Evolutionary conservation across 2,113 vertebrate genomes (phyloP).

Genomic region (Psephotus haematonotus): DNA sequence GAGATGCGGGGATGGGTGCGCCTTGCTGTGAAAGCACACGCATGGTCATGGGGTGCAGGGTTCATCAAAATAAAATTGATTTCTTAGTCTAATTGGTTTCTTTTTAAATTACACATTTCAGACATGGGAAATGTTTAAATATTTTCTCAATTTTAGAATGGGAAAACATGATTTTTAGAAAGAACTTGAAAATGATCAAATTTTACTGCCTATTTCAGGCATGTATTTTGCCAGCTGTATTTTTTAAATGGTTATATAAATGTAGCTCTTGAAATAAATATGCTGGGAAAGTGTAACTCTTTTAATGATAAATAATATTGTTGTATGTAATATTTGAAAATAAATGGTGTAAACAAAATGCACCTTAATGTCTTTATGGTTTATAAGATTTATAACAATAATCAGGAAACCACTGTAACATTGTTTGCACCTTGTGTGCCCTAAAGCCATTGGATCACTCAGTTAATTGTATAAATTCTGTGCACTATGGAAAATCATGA

Average conservation of each 20-base stretch:
- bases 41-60: background rate
- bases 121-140: background rate
- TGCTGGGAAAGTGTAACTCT: conserved; percentile 64
- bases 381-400: conserved; percentile 80
- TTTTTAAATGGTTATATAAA: conserved; percentile 63
- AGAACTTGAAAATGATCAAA: conserved; percentile 53
- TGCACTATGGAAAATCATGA: conserved; percentile 75
- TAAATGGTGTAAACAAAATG: conserved; percentile 71
- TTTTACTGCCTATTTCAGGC: conserved; percentile 55
- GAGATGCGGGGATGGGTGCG: background rate
- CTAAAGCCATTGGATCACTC: conserved; percentile 76
- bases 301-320: conserved; percentile 71
- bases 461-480: conserved; percentile 81
- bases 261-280: conserved; percentile 63
- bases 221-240: conserved; percentile 55
- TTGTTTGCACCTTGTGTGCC: conserved; percentile 74
- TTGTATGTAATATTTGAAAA: conserved; percentile 66
- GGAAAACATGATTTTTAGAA: conserved; percentile 39
- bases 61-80: background rate
- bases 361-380: conserved; percentile 73
- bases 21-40: rapidly evolving
- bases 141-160: conserved; percentile 23
- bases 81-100: background rate
- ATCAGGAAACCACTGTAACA: conserved; percentile 70
- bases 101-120: background rate